These are phyloP conservation scores for Erythrolamprus reginae DNA, from an alignment of 2,113 vertebrate genomes.

Conservation along the genomic window DNA sequence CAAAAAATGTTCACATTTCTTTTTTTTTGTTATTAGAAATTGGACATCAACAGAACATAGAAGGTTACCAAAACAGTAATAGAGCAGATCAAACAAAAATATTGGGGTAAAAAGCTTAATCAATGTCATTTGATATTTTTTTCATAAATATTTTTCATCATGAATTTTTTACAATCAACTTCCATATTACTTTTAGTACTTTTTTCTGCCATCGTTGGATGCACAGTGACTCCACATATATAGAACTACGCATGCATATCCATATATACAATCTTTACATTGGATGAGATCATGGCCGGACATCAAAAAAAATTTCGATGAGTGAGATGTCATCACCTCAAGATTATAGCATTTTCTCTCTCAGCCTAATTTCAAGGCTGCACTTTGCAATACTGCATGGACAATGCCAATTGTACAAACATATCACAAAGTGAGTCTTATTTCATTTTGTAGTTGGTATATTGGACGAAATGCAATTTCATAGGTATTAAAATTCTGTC, in stretches of 20 bases:
- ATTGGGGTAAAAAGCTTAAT: neutral
- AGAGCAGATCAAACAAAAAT: neutral
- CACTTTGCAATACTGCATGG: neutral
- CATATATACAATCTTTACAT: neutral
- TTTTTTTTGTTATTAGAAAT: neutral
- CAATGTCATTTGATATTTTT: neutral
- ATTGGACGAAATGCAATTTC: conserved; percentile 13
- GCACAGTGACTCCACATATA: neutral
- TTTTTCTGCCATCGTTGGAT: neutral
- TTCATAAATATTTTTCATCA: neutral
- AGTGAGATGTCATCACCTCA: neutral
- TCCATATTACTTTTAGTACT: neutral
- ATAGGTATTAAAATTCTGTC: conserved; percentile 13
- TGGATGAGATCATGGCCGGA: neutral
- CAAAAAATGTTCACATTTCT: neutral
- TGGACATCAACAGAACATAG: no score
- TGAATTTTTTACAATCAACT: neutral
- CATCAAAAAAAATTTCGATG: neutral
- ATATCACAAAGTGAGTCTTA: conserved; percentile 3
- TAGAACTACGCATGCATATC: neutral
- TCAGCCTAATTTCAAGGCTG: neutral
- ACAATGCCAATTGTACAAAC: neutral
- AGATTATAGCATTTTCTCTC: neutral
- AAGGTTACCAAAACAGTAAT: neutral
- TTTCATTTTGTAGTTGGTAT: conserved; percentile 8